Base-by-base conservation (phyloP, 2,797 vertebrate genomes). In the Notolepis coatsorum region DNA sequence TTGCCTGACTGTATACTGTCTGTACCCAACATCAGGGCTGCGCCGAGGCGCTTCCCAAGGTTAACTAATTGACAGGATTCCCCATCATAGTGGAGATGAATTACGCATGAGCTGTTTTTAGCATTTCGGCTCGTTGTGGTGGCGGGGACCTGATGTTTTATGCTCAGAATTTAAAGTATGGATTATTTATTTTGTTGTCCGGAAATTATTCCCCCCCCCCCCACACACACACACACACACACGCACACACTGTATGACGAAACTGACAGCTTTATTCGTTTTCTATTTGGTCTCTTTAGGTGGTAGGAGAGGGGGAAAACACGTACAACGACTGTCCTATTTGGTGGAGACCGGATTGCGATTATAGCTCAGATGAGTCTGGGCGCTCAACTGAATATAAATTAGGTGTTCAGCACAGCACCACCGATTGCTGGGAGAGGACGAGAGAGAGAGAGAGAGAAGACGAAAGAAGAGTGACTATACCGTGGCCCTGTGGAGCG, bases 351-450 rank as follows among this genome's bases (percentile, higher is more conserved):
- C 84, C 81, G 88, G 89, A 88, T 91, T 80, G 81, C 77, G 84
- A 88, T 91, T 89, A 91, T 91, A 88, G 88, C 82, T 89, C 85
- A 88, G 87, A 90, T 88, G 91, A 91, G 88, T 83, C 85, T 85
- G 88, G 80, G 89, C 69, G 82, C 90, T 90, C 90, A 80, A 87
- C 72, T 91, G 92, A 93, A 94, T 93, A 88, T 92, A 91, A 93
- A 93, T 93, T 93, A 92, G 92, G 88, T 85, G 76, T 86, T 88
- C 89, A 82, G 82, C 88, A 77, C 89, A 82, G 82, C 88, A 77
- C 84, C 88, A 89, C 82, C 83, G 81, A 89, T 86, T 85, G 83
- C 90, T 88, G 69, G 80, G 80, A 79, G 76, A 81, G 31, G 35
- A 78, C 70, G 69, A 37, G 53, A 48, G 38, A 41, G 7, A 80